Conservation (phyloP, 2,888 invertebrate genomes). For the Leptura quadrifasciata region DNA sequence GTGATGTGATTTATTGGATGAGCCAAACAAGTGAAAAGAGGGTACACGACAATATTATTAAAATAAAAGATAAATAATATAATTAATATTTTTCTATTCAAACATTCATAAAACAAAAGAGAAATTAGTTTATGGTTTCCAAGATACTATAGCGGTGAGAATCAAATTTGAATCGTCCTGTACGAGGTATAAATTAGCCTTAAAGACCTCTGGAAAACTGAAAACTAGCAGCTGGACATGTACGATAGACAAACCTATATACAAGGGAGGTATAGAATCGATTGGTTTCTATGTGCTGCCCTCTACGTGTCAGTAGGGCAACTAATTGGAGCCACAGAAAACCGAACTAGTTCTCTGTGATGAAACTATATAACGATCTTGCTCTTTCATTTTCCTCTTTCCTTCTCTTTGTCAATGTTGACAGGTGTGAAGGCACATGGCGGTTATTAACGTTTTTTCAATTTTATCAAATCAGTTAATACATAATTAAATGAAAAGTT, state of each 20-base stretch:
- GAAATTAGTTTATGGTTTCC: no score
- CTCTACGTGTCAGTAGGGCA: background rate
- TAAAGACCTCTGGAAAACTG: no score
- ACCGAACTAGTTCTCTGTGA: background rate
- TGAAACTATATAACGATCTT: no score
- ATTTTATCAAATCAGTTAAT: background rate
- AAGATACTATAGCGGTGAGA: no score
- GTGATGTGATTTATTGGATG: constrained; percentile 9
- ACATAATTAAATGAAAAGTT: background rate
- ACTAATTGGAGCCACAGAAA: background rate
- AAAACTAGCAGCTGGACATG: no score
- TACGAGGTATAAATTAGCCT: no score
- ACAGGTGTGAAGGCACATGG: constrained; percentile 15
- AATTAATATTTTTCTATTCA: no score
- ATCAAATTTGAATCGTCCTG: no score
- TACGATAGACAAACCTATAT: background rate
- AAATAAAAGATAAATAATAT: no score
- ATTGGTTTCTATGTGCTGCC: background rate
- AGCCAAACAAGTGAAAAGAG: constrained; percentile 4
- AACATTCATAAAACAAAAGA: no score
- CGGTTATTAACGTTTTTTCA: constrained; percentile 10
- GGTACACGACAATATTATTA: no score
- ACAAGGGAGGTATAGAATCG: background rate
- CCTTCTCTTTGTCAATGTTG: background rate
- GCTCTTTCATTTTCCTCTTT: background rate